Evolutionary conservation across 2,113 vertebrate genomes (phyloP).

Genomic region (Podilymbus podiceps): DNA sequence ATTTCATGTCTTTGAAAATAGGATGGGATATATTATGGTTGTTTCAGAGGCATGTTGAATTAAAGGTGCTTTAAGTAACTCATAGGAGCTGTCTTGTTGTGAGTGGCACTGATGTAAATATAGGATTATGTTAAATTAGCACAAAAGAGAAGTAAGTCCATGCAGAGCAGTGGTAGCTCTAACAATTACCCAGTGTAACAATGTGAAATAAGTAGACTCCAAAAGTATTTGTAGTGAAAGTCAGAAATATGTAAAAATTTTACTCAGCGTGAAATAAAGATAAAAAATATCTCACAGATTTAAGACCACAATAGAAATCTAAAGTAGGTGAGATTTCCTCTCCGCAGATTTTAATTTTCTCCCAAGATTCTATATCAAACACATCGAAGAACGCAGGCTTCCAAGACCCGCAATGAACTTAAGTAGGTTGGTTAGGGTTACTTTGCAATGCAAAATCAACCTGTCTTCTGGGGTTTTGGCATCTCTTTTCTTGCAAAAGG

Average conservation of each 20-base stretch:
- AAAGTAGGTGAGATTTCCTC: not conserved
- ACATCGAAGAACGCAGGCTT: not conserved
- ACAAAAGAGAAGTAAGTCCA: not conserved
- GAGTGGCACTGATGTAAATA: not conserved
- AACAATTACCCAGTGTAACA: not conserved
- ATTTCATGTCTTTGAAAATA: not conserved
- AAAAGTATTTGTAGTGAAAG: not conserved
- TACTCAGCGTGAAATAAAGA: not conserved
- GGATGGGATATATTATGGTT: accelerated
- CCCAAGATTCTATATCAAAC: not conserved
- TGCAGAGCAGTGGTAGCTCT: not conserved
- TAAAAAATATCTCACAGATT: not conserved
- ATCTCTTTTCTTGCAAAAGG: not conserved
- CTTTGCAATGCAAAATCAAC: not conserved
- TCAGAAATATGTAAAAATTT: not conserved
- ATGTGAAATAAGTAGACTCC: not conserved
- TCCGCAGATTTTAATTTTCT: not conserved
- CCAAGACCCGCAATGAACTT: not conserved
- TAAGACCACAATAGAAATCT: not conserved
- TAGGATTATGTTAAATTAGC: not conserved
- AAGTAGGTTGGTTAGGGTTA: not conserved
- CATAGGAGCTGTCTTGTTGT: not conserved
- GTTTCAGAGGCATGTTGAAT: not conserved
- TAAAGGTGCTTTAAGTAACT: not conserved
- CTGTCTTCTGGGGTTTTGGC: not conserved